A percentile compares a stretch with the other conserved stretches of the same genome.
phyloP scores from a whole-genome alignment of 1,140 invertebrate species.

The Apis mellifera region DNA sequence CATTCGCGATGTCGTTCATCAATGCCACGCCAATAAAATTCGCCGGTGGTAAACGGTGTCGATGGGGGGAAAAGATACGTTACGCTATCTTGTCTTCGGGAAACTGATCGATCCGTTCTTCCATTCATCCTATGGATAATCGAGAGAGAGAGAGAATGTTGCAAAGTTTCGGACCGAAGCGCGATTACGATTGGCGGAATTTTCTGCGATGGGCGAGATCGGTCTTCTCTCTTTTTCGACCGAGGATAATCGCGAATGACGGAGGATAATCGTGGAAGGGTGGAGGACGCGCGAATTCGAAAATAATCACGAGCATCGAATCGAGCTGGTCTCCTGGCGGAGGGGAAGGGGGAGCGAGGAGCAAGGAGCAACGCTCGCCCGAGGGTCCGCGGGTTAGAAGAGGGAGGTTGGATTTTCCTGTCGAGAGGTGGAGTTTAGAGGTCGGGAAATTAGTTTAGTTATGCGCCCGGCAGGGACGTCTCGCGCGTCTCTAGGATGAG shows the following conservation, averaged over 20 bases:
- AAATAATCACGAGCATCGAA: conserved; percentile 30
- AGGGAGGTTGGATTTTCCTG: conserved; percentile 61
- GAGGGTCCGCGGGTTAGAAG: not conserved
- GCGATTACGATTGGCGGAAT: not conserved
- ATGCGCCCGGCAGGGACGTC: conserved; percentile 74
- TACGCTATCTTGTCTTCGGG: no score
- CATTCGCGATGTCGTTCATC: conserved; percentile 50
- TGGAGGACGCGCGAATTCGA: not conserved
- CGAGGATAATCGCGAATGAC: not conserved
- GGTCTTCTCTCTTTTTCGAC: not conserved
- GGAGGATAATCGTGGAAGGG: not conserved
- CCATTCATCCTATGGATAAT: not conserved
- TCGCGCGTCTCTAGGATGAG: conserved; percentile 61
- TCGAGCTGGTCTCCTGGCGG: conserved; percentile 8
- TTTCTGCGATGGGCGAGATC: no score
- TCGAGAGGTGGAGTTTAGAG: conserved; percentile 66
- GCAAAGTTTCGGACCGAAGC: not conserved
- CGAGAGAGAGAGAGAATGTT: no score
- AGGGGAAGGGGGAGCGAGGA: conserved; percentile 43
- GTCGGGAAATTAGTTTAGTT: conserved; percentile 78
- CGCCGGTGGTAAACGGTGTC: not conserved
- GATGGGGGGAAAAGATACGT: not conserved
- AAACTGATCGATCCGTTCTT: conserved; percentile 25
- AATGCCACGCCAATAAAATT: conserved; percentile 55
- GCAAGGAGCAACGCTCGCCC: conserved; percentile 71